A percentile compares a stretch with the other conserved stretches of the same genome.
phyloP scores from a whole-genome alignment of 2,113 vertebrate species.

The Erythrocercus mccallii region DNA sequence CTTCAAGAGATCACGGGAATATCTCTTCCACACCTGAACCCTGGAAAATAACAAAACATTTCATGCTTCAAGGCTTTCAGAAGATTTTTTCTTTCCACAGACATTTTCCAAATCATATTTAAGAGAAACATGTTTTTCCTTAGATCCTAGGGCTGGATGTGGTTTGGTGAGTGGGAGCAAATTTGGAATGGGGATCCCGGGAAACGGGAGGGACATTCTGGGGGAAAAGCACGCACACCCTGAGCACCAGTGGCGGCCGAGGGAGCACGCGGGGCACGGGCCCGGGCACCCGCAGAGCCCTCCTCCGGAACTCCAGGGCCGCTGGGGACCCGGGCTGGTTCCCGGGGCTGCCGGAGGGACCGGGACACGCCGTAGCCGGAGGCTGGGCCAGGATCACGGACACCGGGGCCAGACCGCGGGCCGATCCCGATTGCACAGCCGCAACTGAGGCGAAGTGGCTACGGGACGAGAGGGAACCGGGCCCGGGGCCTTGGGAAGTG shows the following conservation, averaged over 20 bases:
- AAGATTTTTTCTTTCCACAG: background rate
- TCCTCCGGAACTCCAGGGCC: background rate
- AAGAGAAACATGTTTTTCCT: background rate
- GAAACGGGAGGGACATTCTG: background rate
- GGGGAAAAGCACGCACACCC: background rate
- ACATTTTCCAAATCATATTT: accelerated
- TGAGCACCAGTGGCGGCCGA: background rate
- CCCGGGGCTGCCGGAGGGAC: no score
- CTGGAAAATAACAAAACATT: background rate
- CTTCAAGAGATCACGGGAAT: background rate
- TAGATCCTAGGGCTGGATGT: accelerated
- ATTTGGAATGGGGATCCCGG: background rate
- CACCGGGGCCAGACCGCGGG: background rate
- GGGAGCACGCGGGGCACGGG: no score
- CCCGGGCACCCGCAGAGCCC: background rate
- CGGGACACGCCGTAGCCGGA: no score
- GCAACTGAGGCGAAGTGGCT: background rate
- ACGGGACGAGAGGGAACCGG: no score
- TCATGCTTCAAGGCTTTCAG: background rate
- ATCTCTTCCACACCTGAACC: background rate
- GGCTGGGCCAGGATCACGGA: background rate
- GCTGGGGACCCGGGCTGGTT: background rate
- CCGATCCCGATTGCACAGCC: no score
- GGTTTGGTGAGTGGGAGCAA: accelerated
- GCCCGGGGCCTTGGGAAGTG: no score